Evolutionary conservation across 2,113 vertebrate genomes (phyloP), one percentile per base, ranked within the genome.

Genomic region (Calyptomena viridis): DNA sequence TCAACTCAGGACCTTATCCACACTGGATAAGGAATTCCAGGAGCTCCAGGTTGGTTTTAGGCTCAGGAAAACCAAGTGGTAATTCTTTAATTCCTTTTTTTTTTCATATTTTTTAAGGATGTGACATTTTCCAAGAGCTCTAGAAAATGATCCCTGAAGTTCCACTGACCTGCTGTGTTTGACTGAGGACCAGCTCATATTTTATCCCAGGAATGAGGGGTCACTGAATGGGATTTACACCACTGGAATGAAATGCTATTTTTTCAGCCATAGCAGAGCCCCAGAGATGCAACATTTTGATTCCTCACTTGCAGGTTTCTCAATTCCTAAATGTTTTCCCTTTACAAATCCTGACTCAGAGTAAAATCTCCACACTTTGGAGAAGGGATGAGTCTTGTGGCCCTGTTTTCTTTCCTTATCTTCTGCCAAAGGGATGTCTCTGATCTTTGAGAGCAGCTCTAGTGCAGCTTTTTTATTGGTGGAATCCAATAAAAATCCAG

Each of bases 221-320:
- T 21, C 15, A 2, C 44, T 40, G 16, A 5, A 5, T 25, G 22
- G 30, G 49, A 24, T 39, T 58, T 27, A 11, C 1, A 1, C n/a
- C 19, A 8, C 4, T 52, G 25, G 25, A 74, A 58, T 30, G n/a
- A 25, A 6, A 14, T 60, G 17, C 53, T n/a, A 2, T 25, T 66
- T 53, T 49, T n/a, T 40, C 49, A 71, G 40, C 68, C 18, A 3
- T 13, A 66, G 20, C 33, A 39, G 40, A 49, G 76, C 14, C 52
- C 17, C 5, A 39, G 71, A 71, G 44, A 44, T n/a, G 24, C 17
- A 42, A 37, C 37, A 6, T 14, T 59, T 6, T 40, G 39, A 20
- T 47, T 63, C 62, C 78, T 37, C 37, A 52, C 4, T 46, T 68
- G 60, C 42, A 60, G 14, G 14, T 60, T 55, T 71, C 49, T 74